Percentiles rank a stretch among this genome's conserved stretches.
Conservation (phyloP, 2,888 invertebrate species). For the Drosophila vallismaia region DNA sequence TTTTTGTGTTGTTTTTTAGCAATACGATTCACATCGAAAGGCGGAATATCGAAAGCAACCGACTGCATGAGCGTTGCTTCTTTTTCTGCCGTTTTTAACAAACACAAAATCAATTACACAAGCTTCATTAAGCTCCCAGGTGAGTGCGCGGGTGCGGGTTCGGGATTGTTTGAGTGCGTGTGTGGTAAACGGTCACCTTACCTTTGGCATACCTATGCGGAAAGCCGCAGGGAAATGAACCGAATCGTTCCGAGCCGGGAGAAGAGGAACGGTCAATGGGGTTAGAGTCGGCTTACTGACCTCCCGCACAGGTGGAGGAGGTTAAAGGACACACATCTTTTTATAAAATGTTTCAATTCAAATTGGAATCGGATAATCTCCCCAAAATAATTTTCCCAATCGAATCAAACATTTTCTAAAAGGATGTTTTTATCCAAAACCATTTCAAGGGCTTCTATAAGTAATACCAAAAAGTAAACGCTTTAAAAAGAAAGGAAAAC, state of each 20-base stretch:
- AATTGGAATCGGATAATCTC: background rate
- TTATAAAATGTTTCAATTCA: background rate
- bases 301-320: background rate
- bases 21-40: slow-evolving; percentile 74
- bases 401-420: background rate
- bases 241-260: slow-evolving; percentile 35
- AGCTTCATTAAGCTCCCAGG: slow-evolving; percentile 69
- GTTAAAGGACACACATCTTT: background rate
- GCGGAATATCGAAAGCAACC: slow-evolving; percentile 59
- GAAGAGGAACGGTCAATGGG: background rate
- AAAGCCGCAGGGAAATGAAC: slow-evolving; percentile 39
- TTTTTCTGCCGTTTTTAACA: slow-evolving; percentile 77
- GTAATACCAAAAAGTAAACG: too few species aligned
- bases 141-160: slow-evolving; percentile 7
- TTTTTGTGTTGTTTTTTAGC: slow-evolving; percentile 42
- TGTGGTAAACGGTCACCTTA: slow-evolving; percentile 33
- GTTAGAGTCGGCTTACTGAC: background rate
- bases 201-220: slow-evolving; percentile 44
- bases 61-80: slow-evolving; percentile 57
- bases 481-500: too few species aligned
- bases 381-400: background rate
- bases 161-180: background rate
- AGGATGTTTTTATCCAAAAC: too few species aligned
- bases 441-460: too few species aligned
- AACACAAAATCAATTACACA: slow-evolving; percentile 75